Conservation (phyloP, 2,888 invertebrate species). For the Prosopocoilus inquinatus region DNA sequence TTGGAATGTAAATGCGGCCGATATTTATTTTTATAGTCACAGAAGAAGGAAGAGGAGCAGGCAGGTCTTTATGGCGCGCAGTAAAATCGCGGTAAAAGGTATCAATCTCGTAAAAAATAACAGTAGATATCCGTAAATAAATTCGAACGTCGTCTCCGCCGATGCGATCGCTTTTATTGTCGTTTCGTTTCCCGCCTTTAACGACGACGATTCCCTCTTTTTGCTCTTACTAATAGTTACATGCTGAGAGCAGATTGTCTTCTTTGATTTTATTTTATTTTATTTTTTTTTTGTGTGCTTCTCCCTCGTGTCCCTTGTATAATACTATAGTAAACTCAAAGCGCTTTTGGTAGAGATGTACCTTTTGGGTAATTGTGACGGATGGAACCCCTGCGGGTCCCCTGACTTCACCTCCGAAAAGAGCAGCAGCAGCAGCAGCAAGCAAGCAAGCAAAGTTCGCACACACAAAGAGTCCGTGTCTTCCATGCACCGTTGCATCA, state of each 20-base stretch:
- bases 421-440: conserved; percentile 1
- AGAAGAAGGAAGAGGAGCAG: too few species aligned
- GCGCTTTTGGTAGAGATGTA: conserved; percentile 29
- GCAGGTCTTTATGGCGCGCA: background rate
- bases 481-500: conserved; percentile 33
- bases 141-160: conserved; percentile 1
- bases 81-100: conserved; percentile 8
- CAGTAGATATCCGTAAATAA: conserved; percentile 10
- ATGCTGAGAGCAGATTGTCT: too few species aligned
- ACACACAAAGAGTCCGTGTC: conserved; percentile 14
- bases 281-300: too few species aligned
- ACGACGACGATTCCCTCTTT: too few species aligned
- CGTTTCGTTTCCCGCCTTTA: too few species aligned
- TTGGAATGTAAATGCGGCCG: too few species aligned
- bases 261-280: background rate
- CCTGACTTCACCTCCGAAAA: conserved; percentile 18
- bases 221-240: too few species aligned
- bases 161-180: too few species aligned
- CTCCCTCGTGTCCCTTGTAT: background rate
- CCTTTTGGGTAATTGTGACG: conserved; percentile 39
- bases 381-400: conserved; percentile 37
- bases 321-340: conserved; percentile 4
- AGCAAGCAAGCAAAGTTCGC: conserved; percentile 20
- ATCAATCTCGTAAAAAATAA: conserved; percentile 17
- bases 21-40: too few species aligned